Base-by-base conservation (phyloP, 2,888 invertebrate genomes). In the Lycaena phlaeas region DNA sequence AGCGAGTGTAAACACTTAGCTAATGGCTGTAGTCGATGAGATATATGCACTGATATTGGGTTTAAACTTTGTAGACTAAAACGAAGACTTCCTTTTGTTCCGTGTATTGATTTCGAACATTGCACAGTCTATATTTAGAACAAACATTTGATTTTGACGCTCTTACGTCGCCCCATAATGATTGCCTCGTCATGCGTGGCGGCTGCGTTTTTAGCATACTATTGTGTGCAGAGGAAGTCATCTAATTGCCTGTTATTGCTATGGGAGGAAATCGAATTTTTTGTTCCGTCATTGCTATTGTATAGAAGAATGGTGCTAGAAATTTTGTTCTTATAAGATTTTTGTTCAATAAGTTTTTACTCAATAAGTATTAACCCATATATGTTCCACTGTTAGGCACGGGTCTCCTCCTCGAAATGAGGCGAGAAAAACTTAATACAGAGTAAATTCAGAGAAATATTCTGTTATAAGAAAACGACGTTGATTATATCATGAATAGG, bases 151-250 rank as follows among this genome's bases (percentile, higher is more conserved):
- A 36, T 42, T 27, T 40, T 22, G 39, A 7, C 29, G 27, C 36
- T 31, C 14, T 29, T 30, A 42, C 34, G 38, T 38, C 30, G 26
- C 30, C 14, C 27, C 50, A 51, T 44, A 46, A 51, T 52, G 52
- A 51, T 52, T 44, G 46, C 45, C 49, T 43, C 51, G 52, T 51
- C 54, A 51, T 46, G 52, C 53, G 42, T 49, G 48, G 57, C 59
- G 58, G 59, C 56, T 62, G 64, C 56, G 63, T 39, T 78, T 72
- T 73, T 65, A 65, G 12, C 68, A 63, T 72, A 67, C 64, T 61
- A 73, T 78, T 78, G 78, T 79, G 54, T 61, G 54, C 51, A 53
- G 63, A 71, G 77, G 77, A 81, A 79, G 69, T 61, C 59, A 62
- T 66, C 68, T 75, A 76, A 76, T 77, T 75, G 72, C 65, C 64